These are phyloP conservation scores for Tetramorium bicarinatum DNA, from an alignment of 2,888 invertebrate species.

Conservation along the genomic window DNA sequence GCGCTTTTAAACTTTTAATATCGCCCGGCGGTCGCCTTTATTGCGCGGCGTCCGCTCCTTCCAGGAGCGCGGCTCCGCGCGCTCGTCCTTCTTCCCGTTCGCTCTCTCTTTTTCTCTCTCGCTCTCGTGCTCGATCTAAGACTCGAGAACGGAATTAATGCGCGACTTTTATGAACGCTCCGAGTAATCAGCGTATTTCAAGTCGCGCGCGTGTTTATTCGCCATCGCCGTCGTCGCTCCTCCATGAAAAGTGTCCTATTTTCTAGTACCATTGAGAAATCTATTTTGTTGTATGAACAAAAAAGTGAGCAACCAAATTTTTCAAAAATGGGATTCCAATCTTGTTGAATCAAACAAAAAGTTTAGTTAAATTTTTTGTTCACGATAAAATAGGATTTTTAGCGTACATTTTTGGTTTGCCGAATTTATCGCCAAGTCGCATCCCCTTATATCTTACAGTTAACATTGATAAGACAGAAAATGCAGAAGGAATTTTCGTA, in stretches of 20 bases:
- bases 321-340: too few species aligned
- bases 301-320: too few species aligned
- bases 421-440: background rate
- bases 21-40: slow-evolving; percentile 69
- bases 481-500: background rate
- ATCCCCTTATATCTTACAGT: background rate
- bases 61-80: slow-evolving; percentile 24
- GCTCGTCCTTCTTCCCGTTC: slow-evolving; percentile 53
- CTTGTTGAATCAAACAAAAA: too few species aligned
- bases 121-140: slow-evolving; percentile 61
- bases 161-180: slow-evolving; percentile 68
- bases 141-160: slow-evolving; percentile 68
- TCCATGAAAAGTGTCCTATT: slow-evolving; percentile 14
- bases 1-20: slow-evolving; percentile 73
- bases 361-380: too few species aligned
- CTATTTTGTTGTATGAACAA: too few species aligned
- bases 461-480: background rate
- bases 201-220: slow-evolving; percentile 45
- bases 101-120: background rate
- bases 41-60: slow-evolving; percentile 64
- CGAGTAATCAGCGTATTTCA: slow-evolving; percentile 64
- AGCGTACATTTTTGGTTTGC: background rate
- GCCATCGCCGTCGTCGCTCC: background rate
- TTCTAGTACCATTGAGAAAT: background rate
- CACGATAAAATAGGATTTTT: too few species aligned